Conservation (phyloP, 2,797 vertebrate species). For the Gobionotothen gibberifrons region DNA sequence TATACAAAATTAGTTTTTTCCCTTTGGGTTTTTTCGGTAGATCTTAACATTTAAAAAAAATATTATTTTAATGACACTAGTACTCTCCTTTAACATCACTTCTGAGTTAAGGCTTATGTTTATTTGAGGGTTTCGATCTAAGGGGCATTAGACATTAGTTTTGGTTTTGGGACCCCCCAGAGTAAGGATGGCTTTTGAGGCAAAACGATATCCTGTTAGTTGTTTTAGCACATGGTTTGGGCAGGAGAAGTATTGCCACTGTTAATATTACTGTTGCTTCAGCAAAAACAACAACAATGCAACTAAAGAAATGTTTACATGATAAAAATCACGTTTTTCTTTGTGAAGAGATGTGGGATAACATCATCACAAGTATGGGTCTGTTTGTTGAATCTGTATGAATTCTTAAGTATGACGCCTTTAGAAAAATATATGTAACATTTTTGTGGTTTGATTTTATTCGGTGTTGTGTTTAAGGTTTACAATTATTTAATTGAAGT, state of each 20-base stretch:
- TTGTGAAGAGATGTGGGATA: neutral
- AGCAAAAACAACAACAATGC: neutral
- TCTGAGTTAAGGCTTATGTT: neutral
- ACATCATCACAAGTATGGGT: neutral
- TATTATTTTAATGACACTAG: neutral
- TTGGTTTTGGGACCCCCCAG: conserved; percentile 25
- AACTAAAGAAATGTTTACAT: neutral
- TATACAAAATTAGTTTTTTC: neutral
- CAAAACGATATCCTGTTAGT: neutral
- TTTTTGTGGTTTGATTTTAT: neutral
- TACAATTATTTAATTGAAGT: too few relatives aligned
- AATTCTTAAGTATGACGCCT: neutral
- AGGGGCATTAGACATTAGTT: neutral
- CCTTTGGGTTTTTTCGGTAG: neutral
- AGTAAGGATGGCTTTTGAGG: conserved; percentile 31
- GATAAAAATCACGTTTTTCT: neutral
- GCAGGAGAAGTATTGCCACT: conserved; percentile 54
- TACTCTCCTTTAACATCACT: conserved; percentile 27
- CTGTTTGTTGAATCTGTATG: neutral
- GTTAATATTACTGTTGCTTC: conserved; percentile 42
- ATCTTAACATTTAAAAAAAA: too few relatives aligned
- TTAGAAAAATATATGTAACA: neutral
- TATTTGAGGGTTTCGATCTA: neutral
- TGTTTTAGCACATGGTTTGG: conserved; percentile 26
- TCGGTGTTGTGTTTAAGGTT: too few relatives aligned